Conservation (phyloP, 2,113 vertebrate species). For the Lontra canadensis region DNA sequence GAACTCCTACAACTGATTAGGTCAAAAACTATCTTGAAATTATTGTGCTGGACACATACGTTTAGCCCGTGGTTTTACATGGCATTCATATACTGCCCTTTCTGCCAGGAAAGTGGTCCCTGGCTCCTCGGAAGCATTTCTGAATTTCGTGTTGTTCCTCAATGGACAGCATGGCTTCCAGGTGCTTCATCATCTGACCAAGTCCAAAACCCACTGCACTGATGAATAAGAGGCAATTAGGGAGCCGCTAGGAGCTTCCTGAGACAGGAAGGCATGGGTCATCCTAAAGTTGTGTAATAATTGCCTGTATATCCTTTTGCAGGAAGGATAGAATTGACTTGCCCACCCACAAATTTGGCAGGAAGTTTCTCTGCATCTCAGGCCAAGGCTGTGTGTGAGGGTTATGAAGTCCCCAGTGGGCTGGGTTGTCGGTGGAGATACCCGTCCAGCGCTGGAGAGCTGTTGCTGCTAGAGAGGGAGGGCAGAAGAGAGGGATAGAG, state of each 20-base stretch:
- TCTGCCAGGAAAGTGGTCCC: background rate
- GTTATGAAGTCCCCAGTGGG: background rate
- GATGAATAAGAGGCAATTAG: background rate
- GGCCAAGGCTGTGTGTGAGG: background rate
- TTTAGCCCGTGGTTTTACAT: slow-evolving; percentile 16
- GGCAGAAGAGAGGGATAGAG: no score
- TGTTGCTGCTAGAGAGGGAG: background rate
- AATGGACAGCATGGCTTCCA: background rate
- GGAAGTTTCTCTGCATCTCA: background rate
- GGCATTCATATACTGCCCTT: background rate
- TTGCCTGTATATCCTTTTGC: slow-evolving; percentile 44
- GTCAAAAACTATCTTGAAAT: background rate
- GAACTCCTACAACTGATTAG: background rate
- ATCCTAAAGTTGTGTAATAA: background rate
- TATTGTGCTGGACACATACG: background rate
- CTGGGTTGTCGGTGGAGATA: background rate
- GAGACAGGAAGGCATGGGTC: slow-evolving; percentile 36
- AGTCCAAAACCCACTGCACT: background rate
- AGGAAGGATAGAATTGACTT: slow-evolving; percentile 59
- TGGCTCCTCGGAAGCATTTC: background rate
- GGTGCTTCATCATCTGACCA: background rate
- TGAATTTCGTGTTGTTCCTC: background rate
- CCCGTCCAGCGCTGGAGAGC: background rate
- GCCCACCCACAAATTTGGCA: slow-evolving; percentile 50
- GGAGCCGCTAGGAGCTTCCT: slow-evolving; percentile 39